A percentile compares a stretch with the other conserved stretches of the same genome.
Conservation (phyloP, 2,888 invertebrate species). For the Alcis repandata region DNA sequence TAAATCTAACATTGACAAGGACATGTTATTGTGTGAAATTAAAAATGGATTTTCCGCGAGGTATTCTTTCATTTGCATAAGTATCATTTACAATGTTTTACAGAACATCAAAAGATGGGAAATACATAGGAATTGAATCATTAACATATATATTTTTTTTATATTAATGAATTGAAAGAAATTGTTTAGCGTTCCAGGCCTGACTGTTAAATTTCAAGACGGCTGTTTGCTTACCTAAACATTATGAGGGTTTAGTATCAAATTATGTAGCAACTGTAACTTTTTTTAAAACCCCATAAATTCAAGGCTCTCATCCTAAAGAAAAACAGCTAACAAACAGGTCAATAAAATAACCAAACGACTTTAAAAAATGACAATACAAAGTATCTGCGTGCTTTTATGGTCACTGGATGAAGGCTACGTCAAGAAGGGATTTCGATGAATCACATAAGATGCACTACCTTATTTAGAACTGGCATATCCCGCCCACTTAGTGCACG, state of each 20-base stretch:
- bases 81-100: slow-evolving; percentile 39
- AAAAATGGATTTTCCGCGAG: slow-evolving; percentile 62
- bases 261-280: not conserved
- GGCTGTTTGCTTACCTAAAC: not conserved
- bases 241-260: not conserved
- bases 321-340: not conserved
- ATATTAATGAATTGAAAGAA: too few relatives aligned
- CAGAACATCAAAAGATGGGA: slow-evolving; percentile 43
- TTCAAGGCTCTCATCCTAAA: not conserved
- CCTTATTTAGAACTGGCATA: slow-evolving; percentile 41
- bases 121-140: slow-evolving; percentile 40
- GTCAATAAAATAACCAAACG: not conserved
- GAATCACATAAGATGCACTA: slow-evolving; percentile 42
- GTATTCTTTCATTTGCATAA: slow-evolving; percentile 57
- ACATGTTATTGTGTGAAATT: slow-evolving; percentile 61
- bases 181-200: too few relatives aligned
- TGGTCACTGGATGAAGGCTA: slow-evolving; percentile 13
- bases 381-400: not conserved
- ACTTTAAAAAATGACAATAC: slow-evolving; percentile 9
- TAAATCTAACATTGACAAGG: slow-evolving; percentile 76
- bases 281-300: not conserved
- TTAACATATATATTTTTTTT: too few relatives aligned
- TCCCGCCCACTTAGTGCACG: slow-evolving; percentile 40
- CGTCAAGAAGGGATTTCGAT: slow-evolving; percentile 27
- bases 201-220: not conserved